Evolutionary conservation across 2,888 invertebrate species (phyloP), one percentile per base, ranked within the genome.

Genomic region (Drosophila anceps): DNA sequence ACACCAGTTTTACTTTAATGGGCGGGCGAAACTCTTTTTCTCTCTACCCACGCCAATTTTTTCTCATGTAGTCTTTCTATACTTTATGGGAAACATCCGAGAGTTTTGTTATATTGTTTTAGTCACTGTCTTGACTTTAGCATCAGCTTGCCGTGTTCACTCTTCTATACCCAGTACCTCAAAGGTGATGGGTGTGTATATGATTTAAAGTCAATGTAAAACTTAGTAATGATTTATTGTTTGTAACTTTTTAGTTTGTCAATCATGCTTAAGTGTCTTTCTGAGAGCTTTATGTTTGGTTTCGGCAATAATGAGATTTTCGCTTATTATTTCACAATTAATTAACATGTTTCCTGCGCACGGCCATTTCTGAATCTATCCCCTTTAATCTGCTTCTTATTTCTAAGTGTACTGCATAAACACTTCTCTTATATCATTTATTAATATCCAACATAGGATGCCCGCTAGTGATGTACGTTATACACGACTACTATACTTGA

Each of bases 1-100:
- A 69, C 43, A 60, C 33, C 66, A 64, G 62, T 61, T 63, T 59
- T 57, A 68, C 59, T 48, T 62, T n/a, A 71, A 68, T 33, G 53
- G 33, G 44, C 50, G 15, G 27, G 37, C n/a, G 37, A 44, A 51
- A 62, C 37, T 29, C 39, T 61, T 27, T 24, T 31, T 44, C 46
- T 24, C 35, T 39, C 43, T 41, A 35, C 29, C 41, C 35, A 54
- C 20, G 4, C 48, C 31, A 27, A 43, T 15, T 13, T 37, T 24
- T 39, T 57, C 33, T 50, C 66, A 46, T 63, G 35, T 33, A 15
- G 55, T 48, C 29, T 64, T 58, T 37, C 44, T 61, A 50, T 54
- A 59, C 51, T 68, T 48, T 48, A 65, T 39, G 18, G 48, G 18
- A 12, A 29, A 39, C 15, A 37, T 59, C 37, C 24, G 48, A 29